Evolutionary conservation across 2,888 invertebrate species (phyloP).

Genomic region (Dasysyrphus albostriatus): DNA sequence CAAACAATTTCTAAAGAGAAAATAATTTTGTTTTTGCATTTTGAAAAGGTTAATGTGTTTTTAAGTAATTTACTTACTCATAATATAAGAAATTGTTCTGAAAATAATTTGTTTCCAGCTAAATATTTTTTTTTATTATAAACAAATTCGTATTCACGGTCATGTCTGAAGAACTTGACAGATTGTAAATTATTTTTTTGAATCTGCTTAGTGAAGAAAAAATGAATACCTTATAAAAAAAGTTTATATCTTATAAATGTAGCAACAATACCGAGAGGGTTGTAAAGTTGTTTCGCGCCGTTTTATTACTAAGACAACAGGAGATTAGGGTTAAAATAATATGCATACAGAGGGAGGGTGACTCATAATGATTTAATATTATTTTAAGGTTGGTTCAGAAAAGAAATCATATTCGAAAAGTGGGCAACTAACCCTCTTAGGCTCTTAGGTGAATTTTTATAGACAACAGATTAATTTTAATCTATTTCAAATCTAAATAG

Average conservation of each 20-base stretch:
- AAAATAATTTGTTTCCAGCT: not conserved
- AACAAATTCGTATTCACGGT: not conserved
- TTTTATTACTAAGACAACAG: not conserved
- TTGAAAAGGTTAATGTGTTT: constrained; percentile 12
- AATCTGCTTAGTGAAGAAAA: not conserved
- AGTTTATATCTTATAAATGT: not conserved
- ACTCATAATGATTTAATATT: no score
- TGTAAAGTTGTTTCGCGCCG: not conserved
- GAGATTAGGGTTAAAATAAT: no score
- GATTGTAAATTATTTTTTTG: constrained; percentile 2
- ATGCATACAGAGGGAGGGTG: no score
- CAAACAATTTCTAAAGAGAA: not conserved
- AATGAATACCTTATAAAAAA: not conserved
- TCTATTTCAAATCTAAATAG: no score
- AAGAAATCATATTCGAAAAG: no score
- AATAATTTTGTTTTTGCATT: not conserved
- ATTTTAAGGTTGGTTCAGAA: no score
- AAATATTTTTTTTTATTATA: constrained; percentile 5
- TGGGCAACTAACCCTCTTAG: no score
- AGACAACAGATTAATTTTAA: no score
- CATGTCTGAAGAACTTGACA: not conserved
- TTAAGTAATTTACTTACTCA: constrained; percentile 17
- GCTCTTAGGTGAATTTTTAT: no score
- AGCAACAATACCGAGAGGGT: not conserved
- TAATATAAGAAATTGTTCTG: constrained; percentile 5